These are phyloP conservation scores for Rhopilema esculentum DNA, from an alignment of 30 jellyfish, hydroid and myxozoan species.

Conservation along the genomic window DNA sequence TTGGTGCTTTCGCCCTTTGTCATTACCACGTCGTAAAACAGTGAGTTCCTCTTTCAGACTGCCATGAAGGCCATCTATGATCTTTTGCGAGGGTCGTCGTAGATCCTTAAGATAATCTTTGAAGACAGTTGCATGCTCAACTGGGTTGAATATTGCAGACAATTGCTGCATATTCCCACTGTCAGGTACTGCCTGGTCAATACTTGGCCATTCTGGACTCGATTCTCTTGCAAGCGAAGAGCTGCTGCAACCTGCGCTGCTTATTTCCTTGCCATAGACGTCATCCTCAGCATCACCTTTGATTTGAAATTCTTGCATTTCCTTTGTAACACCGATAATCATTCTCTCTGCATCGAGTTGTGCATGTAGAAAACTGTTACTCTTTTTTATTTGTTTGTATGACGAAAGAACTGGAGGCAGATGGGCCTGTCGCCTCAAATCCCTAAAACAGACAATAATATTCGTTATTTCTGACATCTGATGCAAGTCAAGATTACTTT, in stretches of 20 bases:
- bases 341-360: neutral
- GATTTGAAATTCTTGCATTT: neutral
- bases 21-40: constrained; percentile 49
- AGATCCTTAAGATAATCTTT: neutral
- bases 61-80: constrained; percentile 30
- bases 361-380: neutral
- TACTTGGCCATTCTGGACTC: neutral
- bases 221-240: neutral
- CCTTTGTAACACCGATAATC: neutral
- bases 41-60: constrained; percentile 33
- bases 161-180: too few species aligned
- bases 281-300: neutral
- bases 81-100: constrained; percentile 24
- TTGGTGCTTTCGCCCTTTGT: neutral
- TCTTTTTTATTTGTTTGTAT: constrained; percentile 2
- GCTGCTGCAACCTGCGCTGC: neutral
- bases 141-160: too few species aligned
- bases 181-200: neutral
- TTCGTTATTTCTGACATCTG: neutral
- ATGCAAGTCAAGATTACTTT: too few species aligned
- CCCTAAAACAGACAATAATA: constrained; percentile 15
- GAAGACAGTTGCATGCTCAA: neutral
- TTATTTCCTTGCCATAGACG: neutral
- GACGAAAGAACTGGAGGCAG: constrained; percentile 35
- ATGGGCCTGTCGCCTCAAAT: constrained; percentile 21